phyloP scores from a whole-genome alignment of 2,113 vertebrate genomes.

The Lamprologus speciosus region DNA sequence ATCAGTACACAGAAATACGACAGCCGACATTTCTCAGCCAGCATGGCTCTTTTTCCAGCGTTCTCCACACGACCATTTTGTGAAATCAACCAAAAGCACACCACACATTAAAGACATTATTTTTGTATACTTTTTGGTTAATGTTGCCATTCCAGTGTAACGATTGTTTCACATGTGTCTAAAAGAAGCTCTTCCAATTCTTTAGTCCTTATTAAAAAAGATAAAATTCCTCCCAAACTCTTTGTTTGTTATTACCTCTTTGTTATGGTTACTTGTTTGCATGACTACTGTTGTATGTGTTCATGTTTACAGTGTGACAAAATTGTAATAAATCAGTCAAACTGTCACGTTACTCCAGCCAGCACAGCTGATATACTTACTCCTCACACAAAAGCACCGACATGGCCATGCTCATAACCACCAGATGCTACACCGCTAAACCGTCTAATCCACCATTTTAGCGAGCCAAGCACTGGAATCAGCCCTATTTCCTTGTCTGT shows the following conservation, averaged over 20 bases:
- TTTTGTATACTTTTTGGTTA: conserved; percentile 18
- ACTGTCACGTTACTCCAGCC: not conserved
- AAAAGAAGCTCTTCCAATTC: not conserved
- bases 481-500: not conserved
- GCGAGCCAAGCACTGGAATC: not conserved
- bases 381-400: not conserved
- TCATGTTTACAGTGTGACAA: not conserved
- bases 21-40: not conserved
- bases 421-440: not conserved
- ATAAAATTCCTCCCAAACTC: not conserved
- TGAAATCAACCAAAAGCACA: not conserved
- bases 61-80: not conserved
- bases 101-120: not conserved
- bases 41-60: not conserved
- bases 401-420: not conserved
- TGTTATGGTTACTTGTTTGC: not conserved
- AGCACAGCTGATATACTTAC: not conserved
- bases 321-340: not conserved
- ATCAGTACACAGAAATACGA: not conserved
- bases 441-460: not conserved
- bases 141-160: conserved; percentile 17
- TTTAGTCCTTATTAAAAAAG: not conserved
- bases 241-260: not conserved
- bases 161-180: not conserved
- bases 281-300: conserved; percentile 12